Evolutionary conservation across 2,113 vertebrate species (phyloP), one percentile per base, ranked within the genome.

Genomic region (Rhabdomys dilectus): DNA sequence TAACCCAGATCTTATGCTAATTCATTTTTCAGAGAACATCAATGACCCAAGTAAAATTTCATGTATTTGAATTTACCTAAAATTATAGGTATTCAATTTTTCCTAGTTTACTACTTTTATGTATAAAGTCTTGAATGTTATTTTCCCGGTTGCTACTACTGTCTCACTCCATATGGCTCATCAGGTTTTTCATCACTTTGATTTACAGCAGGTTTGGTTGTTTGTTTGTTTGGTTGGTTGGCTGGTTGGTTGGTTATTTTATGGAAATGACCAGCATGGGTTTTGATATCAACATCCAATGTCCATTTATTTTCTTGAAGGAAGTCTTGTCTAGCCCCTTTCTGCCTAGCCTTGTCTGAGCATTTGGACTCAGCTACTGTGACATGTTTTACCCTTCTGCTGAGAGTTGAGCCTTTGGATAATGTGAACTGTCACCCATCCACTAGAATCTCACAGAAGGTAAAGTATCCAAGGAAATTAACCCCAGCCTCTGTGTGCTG

Each of bases 391-490:
- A 78, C 58, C 76, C 42, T 58, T 87, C 11, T 88, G 68, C 42
- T 51, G 58, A 76, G 39, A 72, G 12, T 56, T 81, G 8, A 86
- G 45, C 45, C 87, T 80, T 45, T 76, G 91, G 45, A 81, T 68
- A 96, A 95, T 68, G 56, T 73, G 72, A 93, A 77, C 39, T 93
- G 88, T 92, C 89, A 94, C 64, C 78, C 6, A 17, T 51, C 80
- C 80, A 92, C 36, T 93, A 58, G 95, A 81, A 70, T 56, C 9
- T 36, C 86, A 90, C 31, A 94, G 53, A 22, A 91, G 62, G 66
- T 10, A 68, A 88, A 58, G 80, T 90, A 84, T 77, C 31, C 88
- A 97, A 97, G 89, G 72, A 94, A 94, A 96, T 97, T 96, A 96
- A 95, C 72, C 73, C 96, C 91, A 70, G 36, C 7, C 53, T 60